Base-by-base conservation (phyloP, 2,113 vertebrate genomes). In the Ptilonorhynchus violaceus region DNA sequence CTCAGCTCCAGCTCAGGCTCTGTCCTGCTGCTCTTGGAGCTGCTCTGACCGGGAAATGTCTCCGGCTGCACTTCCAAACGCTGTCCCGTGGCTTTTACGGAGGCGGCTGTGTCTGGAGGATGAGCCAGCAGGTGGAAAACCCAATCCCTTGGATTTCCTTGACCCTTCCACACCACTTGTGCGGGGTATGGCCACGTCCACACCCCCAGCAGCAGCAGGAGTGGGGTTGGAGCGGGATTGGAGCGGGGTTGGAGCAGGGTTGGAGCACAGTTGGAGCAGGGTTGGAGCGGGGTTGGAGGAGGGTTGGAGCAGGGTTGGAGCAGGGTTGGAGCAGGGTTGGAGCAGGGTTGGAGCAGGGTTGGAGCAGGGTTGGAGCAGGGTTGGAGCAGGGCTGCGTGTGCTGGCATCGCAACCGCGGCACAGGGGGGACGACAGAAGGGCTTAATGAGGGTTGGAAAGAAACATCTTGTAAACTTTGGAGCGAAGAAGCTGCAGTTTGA, bases 391-490 rank as follows among this genome's bases (percentile, higher is more conserved):
- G 22, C 68, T 67, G 23, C 4, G 1, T 2, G 10, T 1, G 20
- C 27, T 21, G 28, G 64, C 75, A 31, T 8, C 3, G 3, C 3
- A 22, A 15, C 30, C 0, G 4, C 3, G 1, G 78, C 27, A 24
- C 37, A 0, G 28, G 33, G 55, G n/a, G 44, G 5, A 5, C 0
- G 9, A 64, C 89, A 83, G 91, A 68, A 89, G 70, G 84, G 31
- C 58, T 96, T 94, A 95, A 96, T 76, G 95, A 87, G 85, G 73
- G 52, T 15, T 95, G 82, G 79, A 86, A 77, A 93, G 88, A 39
- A 96, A 93, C 92, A 89, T 91, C 93, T 94, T 94, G 85, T 96
- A 90, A 96, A 96, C 81, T 94, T 94, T 84, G 77, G 73, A 96
- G 92, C 62, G 52, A 85, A 90, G 82, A 33, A 81, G 64, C 84